Conservation (phyloP, 2,888 invertebrate species). For the Agrotis puta region DNA sequence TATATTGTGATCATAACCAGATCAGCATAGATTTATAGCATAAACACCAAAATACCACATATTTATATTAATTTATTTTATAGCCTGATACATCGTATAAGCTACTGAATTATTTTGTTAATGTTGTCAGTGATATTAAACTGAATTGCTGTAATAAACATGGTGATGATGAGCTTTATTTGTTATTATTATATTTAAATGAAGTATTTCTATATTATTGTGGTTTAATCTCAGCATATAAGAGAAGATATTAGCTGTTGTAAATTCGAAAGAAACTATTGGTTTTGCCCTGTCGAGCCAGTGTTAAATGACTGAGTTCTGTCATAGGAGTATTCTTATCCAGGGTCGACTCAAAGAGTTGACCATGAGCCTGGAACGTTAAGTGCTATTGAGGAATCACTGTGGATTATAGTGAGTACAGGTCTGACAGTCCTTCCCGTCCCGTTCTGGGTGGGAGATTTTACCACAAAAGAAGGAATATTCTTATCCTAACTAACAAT, state of each 20-base stretch:
- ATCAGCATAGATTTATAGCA: conserved; percentile 22
- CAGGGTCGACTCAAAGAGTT: no score
- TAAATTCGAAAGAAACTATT: background rate
- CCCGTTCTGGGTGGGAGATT: no score
- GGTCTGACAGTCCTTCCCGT: no score
- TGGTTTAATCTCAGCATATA: background rate
- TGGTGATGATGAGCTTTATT: conserved; percentile 16
- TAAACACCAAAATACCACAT: conserved; percentile 18
- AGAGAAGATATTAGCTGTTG: no score
- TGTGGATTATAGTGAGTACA: no score
- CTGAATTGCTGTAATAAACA: conserved; percentile 33
- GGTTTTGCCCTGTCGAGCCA: no score
- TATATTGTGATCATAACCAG: conserved; percentile 6
- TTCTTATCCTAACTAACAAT: no score
- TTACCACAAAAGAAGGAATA: no score
- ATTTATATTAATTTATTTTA: conserved; percentile 53
- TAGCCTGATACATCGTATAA: conserved; percentile 27
- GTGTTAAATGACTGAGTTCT: no score
- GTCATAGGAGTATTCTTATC: no score
- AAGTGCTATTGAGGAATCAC: no score
- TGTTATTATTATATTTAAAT: conserved; percentile 20
- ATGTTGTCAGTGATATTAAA: conserved; percentile 19
- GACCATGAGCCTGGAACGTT: no score
- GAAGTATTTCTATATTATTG: conserved; percentile 2
- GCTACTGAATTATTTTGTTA: conserved; percentile 51